Conservation (phyloP, 2,797 vertebrate genomes). For the Phalanger gymnotis region DNA sequence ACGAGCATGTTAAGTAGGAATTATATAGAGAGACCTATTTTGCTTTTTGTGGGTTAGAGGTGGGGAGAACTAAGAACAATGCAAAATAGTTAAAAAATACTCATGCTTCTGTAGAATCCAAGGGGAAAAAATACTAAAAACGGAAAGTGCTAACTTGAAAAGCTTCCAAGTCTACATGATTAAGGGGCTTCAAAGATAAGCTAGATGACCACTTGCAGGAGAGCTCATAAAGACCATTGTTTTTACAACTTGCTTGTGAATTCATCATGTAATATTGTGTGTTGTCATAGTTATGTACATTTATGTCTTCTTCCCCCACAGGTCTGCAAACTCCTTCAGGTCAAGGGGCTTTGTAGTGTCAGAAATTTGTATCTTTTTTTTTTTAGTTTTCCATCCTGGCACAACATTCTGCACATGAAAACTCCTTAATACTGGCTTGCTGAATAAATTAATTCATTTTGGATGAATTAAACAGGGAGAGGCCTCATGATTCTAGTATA, state of each 20-base stretch:
- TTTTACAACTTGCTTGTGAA: not conserved
- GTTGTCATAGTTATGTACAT: not conserved
- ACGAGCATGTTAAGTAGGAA: not conserved
- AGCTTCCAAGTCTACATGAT: not conserved
- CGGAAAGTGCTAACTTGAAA: not conserved
- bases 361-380: not conserved
- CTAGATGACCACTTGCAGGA: not conserved
- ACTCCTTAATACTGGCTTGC: not conserved
- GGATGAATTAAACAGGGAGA: not conserved
- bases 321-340: not conserved
- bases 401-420: not conserved
- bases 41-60: not conserved
- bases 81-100: not conserved
- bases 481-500: not conserved
- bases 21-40: not conserved
- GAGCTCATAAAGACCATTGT: not conserved
- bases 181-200: not conserved
- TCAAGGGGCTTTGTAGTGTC: not conserved
- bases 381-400: not conserved
- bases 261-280: not conserved
- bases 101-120: not conserved
- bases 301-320: not conserved
- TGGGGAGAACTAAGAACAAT: not conserved
- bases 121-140: not conserved
- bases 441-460: not conserved